phyloP scores from a whole-genome alignment of 2,888 invertebrate species.

The Eulithis prunata region DNA sequence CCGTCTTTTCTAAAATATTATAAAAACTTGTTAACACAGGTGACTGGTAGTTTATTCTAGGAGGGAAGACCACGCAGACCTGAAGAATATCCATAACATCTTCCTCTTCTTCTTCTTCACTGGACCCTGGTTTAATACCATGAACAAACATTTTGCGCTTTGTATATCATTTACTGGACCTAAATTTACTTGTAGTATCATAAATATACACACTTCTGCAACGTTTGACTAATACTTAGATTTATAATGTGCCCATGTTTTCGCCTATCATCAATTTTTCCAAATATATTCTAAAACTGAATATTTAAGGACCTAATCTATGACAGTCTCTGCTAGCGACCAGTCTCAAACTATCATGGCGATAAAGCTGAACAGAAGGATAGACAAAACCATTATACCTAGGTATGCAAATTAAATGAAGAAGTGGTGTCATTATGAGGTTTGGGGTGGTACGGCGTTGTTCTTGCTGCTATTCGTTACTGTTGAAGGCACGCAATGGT shows the following conservation, averaged over 20 bases:
- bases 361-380: conserved; percentile 53
- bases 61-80: conserved; percentile 55
- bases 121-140: conserved; percentile 82
- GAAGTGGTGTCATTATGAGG: conserved; percentile 71
- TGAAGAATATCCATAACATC: conserved; percentile 81
- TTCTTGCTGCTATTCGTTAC: conserved; percentile 53
- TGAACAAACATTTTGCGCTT: conserved; percentile 81
- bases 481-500: conserved; percentile 63
- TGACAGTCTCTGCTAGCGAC: conserved; percentile 49
- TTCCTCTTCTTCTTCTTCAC: conserved; percentile 85
- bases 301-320: conserved; percentile 1
- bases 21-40: not conserved
- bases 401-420: conserved; percentile 78
- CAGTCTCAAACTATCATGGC: conserved; percentile 53
- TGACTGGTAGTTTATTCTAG: not conserved
- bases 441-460: conserved; percentile 70
- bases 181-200: not conserved
- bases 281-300: not conserved
- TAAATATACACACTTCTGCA: not conserved
- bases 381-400: conserved; percentile 57
- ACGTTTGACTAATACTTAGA: not conserved
- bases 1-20: conserved; percentile 83
- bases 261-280: conserved; percentile 5
- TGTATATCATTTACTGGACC: not conserved
- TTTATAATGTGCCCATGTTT: conserved; percentile 3